Evolutionary conservation across 2,888 invertebrate species (phyloP), one percentile per base, ranked within the genome.

Genomic region (Caradrina kadenii): DNA sequence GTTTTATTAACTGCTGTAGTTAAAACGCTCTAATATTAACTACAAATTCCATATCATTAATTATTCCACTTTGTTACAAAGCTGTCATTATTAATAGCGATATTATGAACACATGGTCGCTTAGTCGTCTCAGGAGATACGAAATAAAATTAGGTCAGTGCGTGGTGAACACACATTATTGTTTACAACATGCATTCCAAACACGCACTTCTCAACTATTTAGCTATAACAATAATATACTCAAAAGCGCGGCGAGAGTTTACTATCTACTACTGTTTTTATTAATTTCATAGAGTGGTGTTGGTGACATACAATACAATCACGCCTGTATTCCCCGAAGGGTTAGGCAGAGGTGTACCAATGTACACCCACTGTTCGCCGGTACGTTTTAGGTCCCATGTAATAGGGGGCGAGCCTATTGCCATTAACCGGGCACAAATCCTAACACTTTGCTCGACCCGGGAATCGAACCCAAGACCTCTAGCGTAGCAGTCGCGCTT

Each of bases 181-280:
- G 45, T 73, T 58, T 49, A 63, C 48, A 61, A 62, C 64, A 50
- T 69, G 72, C 71, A 67, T 67, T 62, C 68, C 61, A 21, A 55
- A 76, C 79, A 79, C 79, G 80, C 69, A 76, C 62, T 76, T 63
- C 21, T 42, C 54, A 19, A 21, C 49, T 11, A 45, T 54, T 48
- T 8, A 61, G 74, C 31, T 63, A 39, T 67, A 53, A 58, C 15
- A 66, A 39, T 50, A 56, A 50, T 53, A n/a, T 74, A 62, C 52
- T 58, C 19, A 55, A 64, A 77, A 61, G 45, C 39, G 58, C 17
- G 21, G 15, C 31, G 48, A 55, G 26, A 35, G 11, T 58, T 26
- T 49, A 60, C 49, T 55, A 31, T 48, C 19, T 22, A 50, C 45
- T 52, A 52, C 13, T 60, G 42, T 53, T 59, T 60, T 65, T 52